Conservation (phyloP, 2,888 invertebrate species). For the Drosophila prostipennis region DNA sequence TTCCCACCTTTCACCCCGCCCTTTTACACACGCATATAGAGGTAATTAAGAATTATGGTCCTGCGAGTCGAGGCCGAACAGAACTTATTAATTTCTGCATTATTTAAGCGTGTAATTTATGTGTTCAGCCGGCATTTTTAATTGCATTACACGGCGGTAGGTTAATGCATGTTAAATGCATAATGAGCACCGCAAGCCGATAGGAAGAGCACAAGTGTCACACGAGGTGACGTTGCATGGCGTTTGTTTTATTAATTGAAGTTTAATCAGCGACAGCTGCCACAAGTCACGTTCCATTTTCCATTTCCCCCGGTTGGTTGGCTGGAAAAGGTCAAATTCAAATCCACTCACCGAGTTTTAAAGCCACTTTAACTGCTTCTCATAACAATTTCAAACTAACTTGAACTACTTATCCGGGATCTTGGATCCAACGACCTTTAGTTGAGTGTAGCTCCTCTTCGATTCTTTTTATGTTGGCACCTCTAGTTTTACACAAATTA, state of each 20-base stretch:
- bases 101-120: constrained; percentile 76
- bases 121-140: constrained; percentile 74
- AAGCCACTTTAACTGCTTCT: constrained; percentile 3
- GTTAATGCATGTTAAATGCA: constrained; percentile 78
- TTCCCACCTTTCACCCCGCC: constrained; percentile 16
- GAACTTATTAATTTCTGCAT: constrained; percentile 78
- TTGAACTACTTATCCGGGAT: constrained; percentile 2
- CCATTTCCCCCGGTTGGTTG: constrained; percentile 14
- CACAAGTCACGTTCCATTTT: constrained; percentile 17
- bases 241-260: constrained; percentile 74
- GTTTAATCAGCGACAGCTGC: constrained; percentile 71
- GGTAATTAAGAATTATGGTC: constrained; percentile 72
- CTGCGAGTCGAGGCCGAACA: constrained; percentile 42
- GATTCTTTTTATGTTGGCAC: constrained; percentile 14
- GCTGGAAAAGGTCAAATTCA: constrained; percentile 43
- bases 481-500: constrained; percentile 56
- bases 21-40: constrained; percentile 31
- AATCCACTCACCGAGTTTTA: constrained; percentile 1
- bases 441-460: not conserved
- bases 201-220: constrained; percentile 40
- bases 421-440: not conserved
- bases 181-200: constrained; percentile 45
- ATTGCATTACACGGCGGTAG: constrained; percentile 71
- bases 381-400: not conserved
- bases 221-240: constrained; percentile 54